phyloP scores from a whole-genome alignment of 2,797 vertebrate species.

The Peromyscus melanophrys region DNA sequence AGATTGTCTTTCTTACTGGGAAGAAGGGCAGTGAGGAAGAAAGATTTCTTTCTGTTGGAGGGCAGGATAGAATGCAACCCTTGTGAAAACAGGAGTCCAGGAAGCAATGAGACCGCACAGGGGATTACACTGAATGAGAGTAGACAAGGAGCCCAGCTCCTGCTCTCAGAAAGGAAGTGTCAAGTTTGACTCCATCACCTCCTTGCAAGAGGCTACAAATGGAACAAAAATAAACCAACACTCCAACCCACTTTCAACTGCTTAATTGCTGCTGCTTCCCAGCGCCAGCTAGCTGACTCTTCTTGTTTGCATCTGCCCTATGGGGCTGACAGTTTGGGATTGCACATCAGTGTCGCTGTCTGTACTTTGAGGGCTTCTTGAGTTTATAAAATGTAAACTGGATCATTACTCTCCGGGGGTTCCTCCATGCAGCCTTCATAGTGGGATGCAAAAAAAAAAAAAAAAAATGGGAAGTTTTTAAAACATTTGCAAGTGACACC shows the following conservation, averaged over 20 bases:
- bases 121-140: conserved; percentile 66
- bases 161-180: conserved; percentile 87
- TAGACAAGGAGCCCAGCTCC: conserved; percentile 84
- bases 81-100: conserved; percentile 52
- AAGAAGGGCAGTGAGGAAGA: conserved; percentile 51
- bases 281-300: conserved; percentile 86
- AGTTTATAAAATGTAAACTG: not conserved
- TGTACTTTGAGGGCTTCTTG: conserved; percentile 75
- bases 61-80: not conserved
- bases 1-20: conserved; percentile 67
- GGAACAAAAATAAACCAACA: conserved; percentile 77
- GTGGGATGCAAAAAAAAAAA: not conserved
- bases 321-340: conserved; percentile 54
- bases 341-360: conserved; percentile 64
- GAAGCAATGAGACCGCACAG: conserved; percentile 70
- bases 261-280: conserved; percentile 89
- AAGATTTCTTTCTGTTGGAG: conserved; percentile 34
- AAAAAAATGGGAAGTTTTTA: conserved; percentile 72
- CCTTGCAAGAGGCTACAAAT: conserved; percentile 86
- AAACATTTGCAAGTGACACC: conserved; percentile 42
- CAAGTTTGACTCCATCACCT: conserved; percentile 86
- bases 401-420: conserved; percentile 22
- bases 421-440: conserved; percentile 29
- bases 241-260: conserved; percentile 87
- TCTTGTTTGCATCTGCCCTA: conserved; percentile 78